Conservation (phyloP, 1,140 invertebrate species). For the Plectrocnemia conspersa region DNA sequence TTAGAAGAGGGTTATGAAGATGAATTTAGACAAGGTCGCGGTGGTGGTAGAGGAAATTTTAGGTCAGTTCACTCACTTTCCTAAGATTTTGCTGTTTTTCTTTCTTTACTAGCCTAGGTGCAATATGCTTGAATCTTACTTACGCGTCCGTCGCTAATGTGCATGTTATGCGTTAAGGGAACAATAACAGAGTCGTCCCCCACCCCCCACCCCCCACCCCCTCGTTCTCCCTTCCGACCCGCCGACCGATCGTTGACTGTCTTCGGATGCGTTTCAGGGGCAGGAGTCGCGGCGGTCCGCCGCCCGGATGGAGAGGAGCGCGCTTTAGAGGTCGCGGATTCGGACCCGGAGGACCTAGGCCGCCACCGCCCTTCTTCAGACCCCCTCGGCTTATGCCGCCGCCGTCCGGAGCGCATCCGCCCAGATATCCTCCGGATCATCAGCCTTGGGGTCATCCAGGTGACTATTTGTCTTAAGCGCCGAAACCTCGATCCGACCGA, state of each 20-base stretch:
- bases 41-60: conserved; percentile 22
- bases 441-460: conserved; percentile 43
- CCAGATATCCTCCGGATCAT: conserved; percentile 49
- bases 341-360: conserved; percentile 61
- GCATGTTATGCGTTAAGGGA: not conserved
- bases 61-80: conserved; percentile 12
- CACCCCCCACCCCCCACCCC: not conserved
- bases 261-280: conserved; percentile 3
- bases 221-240: not conserved
- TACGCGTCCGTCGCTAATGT: not conserved
- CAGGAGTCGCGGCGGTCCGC: conserved; percentile 39
- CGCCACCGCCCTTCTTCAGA: conserved; percentile 52
- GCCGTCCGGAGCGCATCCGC: conserved; percentile 50
- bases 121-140: not conserved
- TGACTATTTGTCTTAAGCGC: conserved; percentile 1
- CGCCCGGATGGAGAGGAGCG: conserved; percentile 51
- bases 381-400: conserved; percentile 43
- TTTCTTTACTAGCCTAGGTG: not conserved
- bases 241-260: not conserved
- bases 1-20: conserved; percentile 27
- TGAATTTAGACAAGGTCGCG: conserved; percentile 26
- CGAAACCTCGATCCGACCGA: not conserved
- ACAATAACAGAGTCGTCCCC: not conserved
- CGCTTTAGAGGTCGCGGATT: conserved; percentile 63
- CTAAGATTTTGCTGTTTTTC: not conserved